Percentiles rank a stretch among this genome's conserved stretches.
phyloP scores from a whole-genome alignment of 2,797 vertebrate species.

The Allobates femoralis region DNA sequence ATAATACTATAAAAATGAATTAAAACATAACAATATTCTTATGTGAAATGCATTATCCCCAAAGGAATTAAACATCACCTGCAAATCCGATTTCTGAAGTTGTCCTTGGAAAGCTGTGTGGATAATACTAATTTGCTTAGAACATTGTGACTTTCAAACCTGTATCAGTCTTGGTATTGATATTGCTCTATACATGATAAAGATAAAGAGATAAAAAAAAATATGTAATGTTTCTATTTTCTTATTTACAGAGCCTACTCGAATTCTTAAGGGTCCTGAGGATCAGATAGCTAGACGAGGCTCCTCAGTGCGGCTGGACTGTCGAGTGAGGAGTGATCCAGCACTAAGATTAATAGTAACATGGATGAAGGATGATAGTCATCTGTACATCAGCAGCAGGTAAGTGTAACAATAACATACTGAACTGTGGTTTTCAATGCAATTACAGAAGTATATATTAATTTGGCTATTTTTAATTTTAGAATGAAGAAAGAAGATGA shows the following conservation, averaged over 20 bases:
- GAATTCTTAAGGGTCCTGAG: constrained; percentile 86
- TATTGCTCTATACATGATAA: background rate
- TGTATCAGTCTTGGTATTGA: background rate
- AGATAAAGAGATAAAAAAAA: background rate
- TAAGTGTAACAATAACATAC: constrained; percentile 66
- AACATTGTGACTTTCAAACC: no score
- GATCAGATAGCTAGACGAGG: constrained; percentile 81
- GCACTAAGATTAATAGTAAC: constrained; percentile 79
- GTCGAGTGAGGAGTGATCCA: constrained; percentile 85
- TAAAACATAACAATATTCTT: no score
- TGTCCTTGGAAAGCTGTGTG: no score
- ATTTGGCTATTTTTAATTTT: background rate
- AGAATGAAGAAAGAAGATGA: constrained; percentile 89
- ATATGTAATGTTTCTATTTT: constrained; percentile 16
- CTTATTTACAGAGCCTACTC: constrained; percentile 82
- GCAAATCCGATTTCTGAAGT: no score
- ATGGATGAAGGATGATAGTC: constrained; percentile 89
- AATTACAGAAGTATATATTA: no score
- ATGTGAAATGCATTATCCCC: no score
- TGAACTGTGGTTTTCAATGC: background rate
- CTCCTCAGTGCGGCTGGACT: constrained; percentile 81
- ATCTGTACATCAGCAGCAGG: constrained; percentile 84
- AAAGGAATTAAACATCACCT: no score
- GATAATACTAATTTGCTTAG: no score
- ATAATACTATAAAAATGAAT: no score